Conservation (phyloP, 2,888 invertebrate genomes). For the Ochlodes sylvanus region DNA sequence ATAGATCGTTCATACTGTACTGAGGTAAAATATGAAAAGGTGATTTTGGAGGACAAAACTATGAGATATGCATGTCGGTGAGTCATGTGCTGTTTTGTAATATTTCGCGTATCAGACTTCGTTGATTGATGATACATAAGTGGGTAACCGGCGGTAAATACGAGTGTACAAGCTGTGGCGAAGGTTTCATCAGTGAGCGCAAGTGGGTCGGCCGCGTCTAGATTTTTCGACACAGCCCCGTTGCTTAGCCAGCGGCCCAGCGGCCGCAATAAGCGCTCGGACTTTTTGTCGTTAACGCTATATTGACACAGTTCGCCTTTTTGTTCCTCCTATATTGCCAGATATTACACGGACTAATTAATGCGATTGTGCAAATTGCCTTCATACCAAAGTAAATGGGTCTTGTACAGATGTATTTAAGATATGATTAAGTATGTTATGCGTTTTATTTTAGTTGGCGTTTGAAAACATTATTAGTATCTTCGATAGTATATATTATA, state of each 20-base stretch:
- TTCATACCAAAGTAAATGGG: no score
- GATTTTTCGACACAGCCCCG: constrained; percentile 67
- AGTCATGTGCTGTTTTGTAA: constrained; percentile 14
- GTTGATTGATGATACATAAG: constrained; percentile 21
- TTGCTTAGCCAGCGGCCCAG: constrained; percentile 47
- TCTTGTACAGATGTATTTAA: no score
- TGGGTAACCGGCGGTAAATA: neutral
- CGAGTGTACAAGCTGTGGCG: constrained; percentile 4
- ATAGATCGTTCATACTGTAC: no score
- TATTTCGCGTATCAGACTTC: neutral
- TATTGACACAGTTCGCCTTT: constrained; percentile 57
- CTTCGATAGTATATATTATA: no score
- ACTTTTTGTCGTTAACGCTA: constrained; percentile 64
- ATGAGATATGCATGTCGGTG: neutral
- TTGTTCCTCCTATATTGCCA: constrained; percentile 15
- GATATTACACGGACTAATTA: constrained; percentile 11
- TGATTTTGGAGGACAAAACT: neutral
- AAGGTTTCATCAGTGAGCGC: constrained; percentile 60
- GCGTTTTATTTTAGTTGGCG: no score
- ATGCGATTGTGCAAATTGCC: neutral
- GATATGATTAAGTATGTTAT: no score
- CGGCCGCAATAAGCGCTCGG: constrained; percentile 56
- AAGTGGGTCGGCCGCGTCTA: constrained; percentile 68
- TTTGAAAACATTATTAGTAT: no score
- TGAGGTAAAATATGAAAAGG: no score